phyloP scores from a whole-genome alignment of 2,888 invertebrate species.

The Dryomyza anilis region DNA sequence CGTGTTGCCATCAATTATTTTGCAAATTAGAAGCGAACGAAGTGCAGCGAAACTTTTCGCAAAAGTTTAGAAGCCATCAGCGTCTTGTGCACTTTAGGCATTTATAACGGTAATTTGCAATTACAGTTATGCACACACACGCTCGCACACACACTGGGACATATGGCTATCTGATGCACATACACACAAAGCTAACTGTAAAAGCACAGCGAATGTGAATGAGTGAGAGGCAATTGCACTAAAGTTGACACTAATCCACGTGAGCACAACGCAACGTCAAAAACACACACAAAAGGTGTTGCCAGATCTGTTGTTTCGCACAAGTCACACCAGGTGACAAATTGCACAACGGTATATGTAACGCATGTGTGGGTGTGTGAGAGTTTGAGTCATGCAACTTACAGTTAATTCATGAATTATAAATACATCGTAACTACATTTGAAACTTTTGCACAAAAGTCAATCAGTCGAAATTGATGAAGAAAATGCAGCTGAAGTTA shows the following conservation, averaged over 20 bases:
- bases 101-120: conserved; percentile 19
- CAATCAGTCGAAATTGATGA: conserved; percentile 12
- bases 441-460: conserved; percentile 21
- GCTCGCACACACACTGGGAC: neutral
- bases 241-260: conserved; percentile 11
- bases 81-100: conserved; percentile 7
- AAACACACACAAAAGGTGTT: neutral
- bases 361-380: conserved; percentile 1
- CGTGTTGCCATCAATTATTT: conserved; percentile 24
- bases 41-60: conserved; percentile 3
- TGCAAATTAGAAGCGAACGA: conserved; percentile 14
- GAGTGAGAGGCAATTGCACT: too few relatives aligned
- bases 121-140: conserved; percentile 10
- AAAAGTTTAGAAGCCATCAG: neutral
- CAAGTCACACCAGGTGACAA: neutral
- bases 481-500: neutral
- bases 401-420: conserved; percentile 26
- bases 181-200: too few relatives aligned
- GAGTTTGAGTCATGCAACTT: neutral
- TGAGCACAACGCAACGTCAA: neutral
- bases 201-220: too few relatives aligned
- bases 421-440: conserved; percentile 14
- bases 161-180: too few relatives aligned
- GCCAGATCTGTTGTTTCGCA: conserved; percentile 1
- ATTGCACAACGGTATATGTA: too few relatives aligned